Base-by-base conservation (phyloP, 1,140 invertebrate genomes). In the Ladona fulva region DNA sequence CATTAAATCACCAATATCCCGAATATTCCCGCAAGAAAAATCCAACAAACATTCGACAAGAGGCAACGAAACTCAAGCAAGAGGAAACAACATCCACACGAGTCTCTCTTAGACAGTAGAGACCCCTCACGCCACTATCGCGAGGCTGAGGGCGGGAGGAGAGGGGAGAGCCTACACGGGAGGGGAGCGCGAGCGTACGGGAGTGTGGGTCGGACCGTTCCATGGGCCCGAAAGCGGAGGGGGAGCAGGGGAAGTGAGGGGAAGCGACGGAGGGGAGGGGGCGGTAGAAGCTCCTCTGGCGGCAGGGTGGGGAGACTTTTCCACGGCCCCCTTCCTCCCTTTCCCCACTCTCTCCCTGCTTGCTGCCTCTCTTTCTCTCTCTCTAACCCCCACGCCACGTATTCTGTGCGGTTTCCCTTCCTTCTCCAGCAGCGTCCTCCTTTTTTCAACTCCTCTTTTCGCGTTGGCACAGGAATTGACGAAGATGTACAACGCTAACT, bases 241-340 rank as follows among this genome's bases (percentile, higher is more conserved):
- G 52, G 3, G 52, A 3, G 52, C 1, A 66, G 52, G 14, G 52
- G 52, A 22, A 66, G 52, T 3, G 52, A 66, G 52, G 52, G 52
- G 52, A 22, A 22, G 52, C 52, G 14, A 19, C 52, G 52, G 52
- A 66, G 52, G 52, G 52, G 52, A 66, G 52, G 52, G 52, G 52
- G 52, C 52, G n/a, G 52, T 66, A 22, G 52, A 66, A 66, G 52
- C 52, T 66, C 52, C 52, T 66, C 52, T 66, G 52, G 52, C n/a
- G 52, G 52, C 52, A 66, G 52, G 52, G 52, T 66, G 52, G 52
- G 52, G 52, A 66, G 52, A 66, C 52, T 66, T 66, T 66, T 66
- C 52, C 52, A 66, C 52, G 52, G 52, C 52, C 52, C 52, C 52
- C 12, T 66, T 5, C 52, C 12, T 12, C 52, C 52, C 12, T 66